phyloP scores from a whole-genome alignment of 35 echinoderm and acorn worm species.

The Apostichopus parvimensis region DNA sequence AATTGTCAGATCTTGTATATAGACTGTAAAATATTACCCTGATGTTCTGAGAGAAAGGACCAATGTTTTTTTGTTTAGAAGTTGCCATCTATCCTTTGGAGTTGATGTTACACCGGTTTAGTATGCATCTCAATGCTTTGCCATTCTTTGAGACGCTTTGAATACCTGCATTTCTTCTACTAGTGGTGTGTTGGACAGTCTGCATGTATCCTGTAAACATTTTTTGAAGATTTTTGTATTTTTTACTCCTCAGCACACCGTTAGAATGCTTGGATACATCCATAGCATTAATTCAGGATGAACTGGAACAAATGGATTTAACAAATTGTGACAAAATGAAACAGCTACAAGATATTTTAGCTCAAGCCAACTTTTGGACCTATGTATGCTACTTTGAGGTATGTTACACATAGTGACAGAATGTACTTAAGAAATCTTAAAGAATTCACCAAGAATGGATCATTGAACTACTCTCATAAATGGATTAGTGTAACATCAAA shows the following conservation, averaged over 20 bases:
- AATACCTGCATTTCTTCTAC: not conserved
- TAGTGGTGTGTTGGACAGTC: not conserved
- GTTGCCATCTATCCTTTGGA: no score
- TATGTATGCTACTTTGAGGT: constrained; percentile 76
- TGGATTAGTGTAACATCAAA: no score
- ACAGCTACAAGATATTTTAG: constrained; percentile 62
- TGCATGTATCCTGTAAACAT: not conserved
- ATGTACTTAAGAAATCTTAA: no score
- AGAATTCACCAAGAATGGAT: no score
- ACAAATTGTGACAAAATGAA: not conserved
- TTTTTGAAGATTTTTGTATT: no score
- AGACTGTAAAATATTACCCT: no score
- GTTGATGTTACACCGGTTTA: no score
- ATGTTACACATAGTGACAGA: not conserved
- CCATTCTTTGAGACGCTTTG: not conserved
- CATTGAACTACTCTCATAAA: not conserved
- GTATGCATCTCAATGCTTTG: not conserved
- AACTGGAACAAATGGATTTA: not conserved
- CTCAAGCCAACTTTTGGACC: constrained; percentile 82
- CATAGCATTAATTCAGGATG: constrained; percentile 51
- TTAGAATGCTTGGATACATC: constrained; percentile 68
- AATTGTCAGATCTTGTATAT: no score
- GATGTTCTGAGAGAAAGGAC: no score
- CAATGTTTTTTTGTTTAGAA: no score
- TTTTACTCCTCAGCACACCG: constrained; percentile 55